phyloP scores from a whole-genome alignment of 2,113 vertebrate species.

The Microtus montanus region DNA sequence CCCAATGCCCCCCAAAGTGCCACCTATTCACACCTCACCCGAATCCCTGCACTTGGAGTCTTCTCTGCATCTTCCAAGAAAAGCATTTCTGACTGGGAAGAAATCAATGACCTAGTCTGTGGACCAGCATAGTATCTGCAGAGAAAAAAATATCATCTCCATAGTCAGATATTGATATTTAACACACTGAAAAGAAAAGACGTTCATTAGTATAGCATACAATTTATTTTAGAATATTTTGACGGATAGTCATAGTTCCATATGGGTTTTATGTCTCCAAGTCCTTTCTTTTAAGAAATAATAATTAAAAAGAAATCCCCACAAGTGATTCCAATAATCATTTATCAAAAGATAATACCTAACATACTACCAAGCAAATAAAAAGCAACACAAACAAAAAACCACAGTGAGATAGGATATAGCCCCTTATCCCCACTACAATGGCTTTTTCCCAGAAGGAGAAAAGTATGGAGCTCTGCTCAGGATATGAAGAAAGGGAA shows the following conservation, averaged over 20 bases:
- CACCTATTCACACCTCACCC: not conserved
- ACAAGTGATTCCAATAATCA: not conserved
- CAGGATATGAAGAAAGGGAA: not conserved
- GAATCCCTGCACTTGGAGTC: not conserved
- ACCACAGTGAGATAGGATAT: not conserved
- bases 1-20: not conserved
- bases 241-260: not conserved
- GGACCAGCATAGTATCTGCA: not conserved
- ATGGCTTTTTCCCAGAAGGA: not conserved
- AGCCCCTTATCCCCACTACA: not conserved
- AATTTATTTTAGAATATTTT: constrained; percentile 5
- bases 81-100: constrained; percentile 1
- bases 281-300: constrained; percentile 15
- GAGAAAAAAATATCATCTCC: not conserved
- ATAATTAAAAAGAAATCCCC: not conserved
- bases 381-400: not conserved
- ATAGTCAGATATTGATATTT: not conserved
- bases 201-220: not conserved
- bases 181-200: not conserved
- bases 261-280: not conserved
- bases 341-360: not conserved
- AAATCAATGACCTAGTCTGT: not conserved
- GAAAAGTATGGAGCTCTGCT: not conserved
- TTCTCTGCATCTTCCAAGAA: not conserved
- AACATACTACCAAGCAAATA: not conserved